These are phyloP conservation scores for Heliconius aoede DNA, from an alignment of 2,888 invertebrate genomes.

Conservation along the genomic window DNA sequence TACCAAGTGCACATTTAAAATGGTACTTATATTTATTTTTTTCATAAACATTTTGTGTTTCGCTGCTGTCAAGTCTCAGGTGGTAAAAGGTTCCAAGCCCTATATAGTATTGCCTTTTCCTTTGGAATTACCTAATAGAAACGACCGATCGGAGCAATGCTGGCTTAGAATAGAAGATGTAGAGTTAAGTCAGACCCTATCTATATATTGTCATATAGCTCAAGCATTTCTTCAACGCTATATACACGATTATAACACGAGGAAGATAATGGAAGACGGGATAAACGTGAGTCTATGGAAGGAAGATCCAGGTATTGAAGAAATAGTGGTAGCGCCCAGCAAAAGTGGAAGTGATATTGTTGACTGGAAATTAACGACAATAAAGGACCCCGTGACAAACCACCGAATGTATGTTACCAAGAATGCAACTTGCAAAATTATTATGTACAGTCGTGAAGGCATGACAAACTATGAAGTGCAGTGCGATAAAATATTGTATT, in stretches of 20 bases:
- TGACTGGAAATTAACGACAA: slow-evolving; percentile 70
- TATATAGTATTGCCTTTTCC: slow-evolving; percentile 67
- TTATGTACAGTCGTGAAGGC: slow-evolving; percentile 74
- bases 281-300: slow-evolving; percentile 72
- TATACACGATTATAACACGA: slow-evolving; percentile 72
- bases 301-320: slow-evolving; percentile 61
- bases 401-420: slow-evolving; percentile 70
- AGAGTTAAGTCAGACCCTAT: slow-evolving; percentile 69
- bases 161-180: slow-evolving; percentile 75
- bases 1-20: slow-evolving; percentile 72
- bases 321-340: slow-evolving; percentile 53
- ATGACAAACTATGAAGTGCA: slow-evolving; percentile 70
- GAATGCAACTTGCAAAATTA: slow-evolving; percentile 67
- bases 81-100: slow-evolving; percentile 53
- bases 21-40: slow-evolving; percentile 64
- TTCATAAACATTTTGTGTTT: slow-evolving; percentile 54
- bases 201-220: slow-evolving; percentile 67
- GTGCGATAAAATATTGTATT: slow-evolving; percentile 70
- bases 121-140: slow-evolving; percentile 70
- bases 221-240: slow-evolving; percentile 65
- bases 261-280: slow-evolving; percentile 71
- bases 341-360: slow-evolving; percentile 55
- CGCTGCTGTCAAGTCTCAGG: slow-evolving; percentile 54
- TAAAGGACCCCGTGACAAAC: slow-evolving; percentile 67
- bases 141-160: slow-evolving; percentile 75